Base-by-base conservation (phyloP, 2,888 invertebrate genomes). In the Pristionchus mayeri region DNA sequence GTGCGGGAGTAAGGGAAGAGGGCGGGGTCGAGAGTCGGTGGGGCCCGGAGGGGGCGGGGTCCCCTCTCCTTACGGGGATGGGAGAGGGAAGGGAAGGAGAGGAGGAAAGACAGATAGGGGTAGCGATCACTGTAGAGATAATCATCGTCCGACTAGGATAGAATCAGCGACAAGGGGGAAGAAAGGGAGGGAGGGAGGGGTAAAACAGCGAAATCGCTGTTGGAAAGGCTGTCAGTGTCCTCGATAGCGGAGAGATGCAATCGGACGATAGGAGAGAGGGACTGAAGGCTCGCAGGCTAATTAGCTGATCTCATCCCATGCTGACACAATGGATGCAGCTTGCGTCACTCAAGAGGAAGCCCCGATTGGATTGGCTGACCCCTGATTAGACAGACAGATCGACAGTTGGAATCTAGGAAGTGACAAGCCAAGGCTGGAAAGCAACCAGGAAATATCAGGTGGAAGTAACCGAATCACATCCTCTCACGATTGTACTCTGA, bases 121-220 rank as follows among this genome's bases (percentile, higher is more conserved):
- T 27, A 78, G 18, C 48, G 80, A 71, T 71, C 71, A 63, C 63
- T 63, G 63, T 63, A 71, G 71, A n/a, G 71, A 71, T 71, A 40
- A 71, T 71, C 37, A 71, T 71, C 37, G n/a, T n/a, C n/a, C n/a
- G n/a, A n/a, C n/a, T n/a, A n/a, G n/a, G 34, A 18, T n/a, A 54
- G 37, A n/a, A 50, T 52, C 52, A 80, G 54, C 24, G 80, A 11
- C 13, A 57, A 24, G 54, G 21, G 80, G 30, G 30, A n/a, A 50
- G 34, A 57, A 27, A 44, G 30, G 16, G 34, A 40, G 37, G 37
- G 6, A 24, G 37, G 40, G 13, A 24, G 57, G n/a, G 44, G 44
- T 44, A 44, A 44, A 44, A 44, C 44, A 44, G 44, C 6, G 44
- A 13, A 44, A 44, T 44, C 44, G 44, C 44, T n/a, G n/a, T n/a